These are phyloP conservation scores for Chroicocephalus ridibundus DNA, from an alignment of 2,113 vertebrate species.

Conservation along the genomic window DNA sequence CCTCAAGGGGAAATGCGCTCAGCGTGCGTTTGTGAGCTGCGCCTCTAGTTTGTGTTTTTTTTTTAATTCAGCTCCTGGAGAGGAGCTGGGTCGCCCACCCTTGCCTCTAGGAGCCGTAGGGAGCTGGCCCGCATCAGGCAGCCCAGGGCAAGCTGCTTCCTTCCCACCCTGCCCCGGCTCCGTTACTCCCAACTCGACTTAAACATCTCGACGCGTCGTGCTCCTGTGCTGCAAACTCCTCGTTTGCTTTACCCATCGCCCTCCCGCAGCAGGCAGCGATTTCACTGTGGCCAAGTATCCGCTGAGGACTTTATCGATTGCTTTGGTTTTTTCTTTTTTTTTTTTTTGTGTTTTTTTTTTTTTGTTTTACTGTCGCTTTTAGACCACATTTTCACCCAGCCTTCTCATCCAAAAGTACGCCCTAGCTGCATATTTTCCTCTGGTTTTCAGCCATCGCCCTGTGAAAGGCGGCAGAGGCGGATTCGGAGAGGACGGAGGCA, in stretches of 20 bases:
- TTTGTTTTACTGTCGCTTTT: not conserved
- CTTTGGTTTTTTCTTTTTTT: no score
- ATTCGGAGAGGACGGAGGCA: not conserved
- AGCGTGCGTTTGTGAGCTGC: not conserved
- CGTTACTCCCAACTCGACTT: not conserved
- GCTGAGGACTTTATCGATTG: not conserved
- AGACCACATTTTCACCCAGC: slow-evolving; percentile 12
- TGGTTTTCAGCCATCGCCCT: not conserved
- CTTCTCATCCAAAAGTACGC: not conserved
- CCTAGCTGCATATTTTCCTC: not conserved
- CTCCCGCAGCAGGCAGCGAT: not conserved
- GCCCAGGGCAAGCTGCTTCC: not conserved
- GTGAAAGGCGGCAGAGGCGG: not conserved
- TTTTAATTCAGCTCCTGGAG: not conserved
- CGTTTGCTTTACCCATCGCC: not conserved
- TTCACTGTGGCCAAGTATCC: not conserved
- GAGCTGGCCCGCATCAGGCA: fast-evolving
- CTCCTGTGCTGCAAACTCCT: not conserved
- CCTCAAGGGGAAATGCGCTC: not conserved
- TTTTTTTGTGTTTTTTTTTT: no score
- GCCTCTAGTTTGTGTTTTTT: not conserved
- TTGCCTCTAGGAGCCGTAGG: not conserved
- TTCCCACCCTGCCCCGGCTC: fast-evolving
- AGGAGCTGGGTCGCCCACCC: not conserved
- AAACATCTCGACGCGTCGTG: not conserved